phyloP scores from a whole-genome alignment of 2,797 vertebrate species.

The Arremon aurantiirostris region DNA sequence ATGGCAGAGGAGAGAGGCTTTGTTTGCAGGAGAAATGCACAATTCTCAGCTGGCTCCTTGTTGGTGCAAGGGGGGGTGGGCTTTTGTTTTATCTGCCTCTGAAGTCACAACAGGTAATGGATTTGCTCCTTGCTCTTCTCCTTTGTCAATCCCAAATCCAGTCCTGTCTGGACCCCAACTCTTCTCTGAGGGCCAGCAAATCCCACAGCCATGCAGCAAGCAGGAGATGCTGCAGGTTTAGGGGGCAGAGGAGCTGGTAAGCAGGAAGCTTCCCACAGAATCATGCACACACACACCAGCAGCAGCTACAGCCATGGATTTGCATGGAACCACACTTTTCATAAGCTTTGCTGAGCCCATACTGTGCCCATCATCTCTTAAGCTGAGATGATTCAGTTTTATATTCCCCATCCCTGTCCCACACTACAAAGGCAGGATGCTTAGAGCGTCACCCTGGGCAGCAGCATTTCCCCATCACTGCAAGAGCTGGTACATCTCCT shows the following conservation, averaged over 20 bases:
- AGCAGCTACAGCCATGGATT: not conserved
- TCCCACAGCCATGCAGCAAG: not conserved
- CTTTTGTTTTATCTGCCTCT: not conserved
- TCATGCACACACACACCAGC: rapidly evolving
- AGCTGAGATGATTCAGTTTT: not conserved
- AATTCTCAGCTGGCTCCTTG: not conserved
- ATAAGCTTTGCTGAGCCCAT: not conserved
- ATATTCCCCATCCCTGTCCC: not conserved
- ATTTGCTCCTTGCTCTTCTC: not conserved
- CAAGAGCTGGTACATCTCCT: rapidly evolving
- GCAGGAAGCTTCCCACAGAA: not conserved
- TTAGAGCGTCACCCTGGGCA: not conserved
- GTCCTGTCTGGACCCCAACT: not conserved
- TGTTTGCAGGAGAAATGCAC: not conserved
- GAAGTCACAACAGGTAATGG: not conserved
- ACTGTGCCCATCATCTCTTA: not conserved
- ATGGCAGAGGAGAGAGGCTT: not conserved
- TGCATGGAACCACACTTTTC: not conserved
- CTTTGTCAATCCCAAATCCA: not conserved
- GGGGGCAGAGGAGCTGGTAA: not conserved
- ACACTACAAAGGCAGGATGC: not conserved
- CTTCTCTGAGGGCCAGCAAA: not conserved
- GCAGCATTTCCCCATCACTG: not conserved
- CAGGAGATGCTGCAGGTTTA: not conserved
- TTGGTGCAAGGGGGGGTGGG: not conserved